Evolutionary conservation across 2,888 invertebrate species (phyloP).

Genomic region (Erebia aethiops): DNA sequence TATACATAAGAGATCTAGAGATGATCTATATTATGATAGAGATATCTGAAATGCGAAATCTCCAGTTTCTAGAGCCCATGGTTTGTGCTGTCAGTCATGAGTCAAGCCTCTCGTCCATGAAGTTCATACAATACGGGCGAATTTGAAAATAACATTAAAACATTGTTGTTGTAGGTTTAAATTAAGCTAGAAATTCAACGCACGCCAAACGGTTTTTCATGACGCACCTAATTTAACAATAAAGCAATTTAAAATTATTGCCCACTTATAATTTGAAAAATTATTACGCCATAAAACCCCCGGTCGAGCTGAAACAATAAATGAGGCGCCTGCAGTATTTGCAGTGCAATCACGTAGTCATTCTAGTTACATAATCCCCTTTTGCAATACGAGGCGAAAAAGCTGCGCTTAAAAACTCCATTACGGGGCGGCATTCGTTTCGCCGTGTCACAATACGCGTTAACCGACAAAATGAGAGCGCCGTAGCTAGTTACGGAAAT

Average conservation of each 20-base stretch:
- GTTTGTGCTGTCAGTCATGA: background rate
- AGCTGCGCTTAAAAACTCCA: constrained; percentile 73
- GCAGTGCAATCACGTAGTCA: constrained; percentile 62
- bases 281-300: constrained; percentile 39
- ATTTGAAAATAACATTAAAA: background rate
- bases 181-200: background rate
- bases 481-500: constrained; percentile 77
- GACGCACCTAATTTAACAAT: background rate
- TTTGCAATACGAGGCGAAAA: constrained; percentile 64
- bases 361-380: constrained; percentile 69
- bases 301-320: constrained; percentile 59
- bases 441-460: constrained; percentile 73
- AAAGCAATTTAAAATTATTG: constrained; percentile 16
- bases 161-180: background rate
- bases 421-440: constrained; percentile 72
- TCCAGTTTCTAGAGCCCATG: no score
- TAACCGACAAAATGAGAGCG: constrained; percentile 76
- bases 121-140: background rate
- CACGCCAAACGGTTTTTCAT: background rate
- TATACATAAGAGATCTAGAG: no score
- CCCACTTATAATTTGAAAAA: constrained; percentile 16
- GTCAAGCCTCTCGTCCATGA: background rate
- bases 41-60: no score
- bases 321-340: constrained; percentile 58
- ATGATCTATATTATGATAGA: no score